These are phyloP conservation scores for Doryteuthis pealeii DNA, from an alignment of 1,140 invertebrate species.

Conservation along the genomic window DNA sequence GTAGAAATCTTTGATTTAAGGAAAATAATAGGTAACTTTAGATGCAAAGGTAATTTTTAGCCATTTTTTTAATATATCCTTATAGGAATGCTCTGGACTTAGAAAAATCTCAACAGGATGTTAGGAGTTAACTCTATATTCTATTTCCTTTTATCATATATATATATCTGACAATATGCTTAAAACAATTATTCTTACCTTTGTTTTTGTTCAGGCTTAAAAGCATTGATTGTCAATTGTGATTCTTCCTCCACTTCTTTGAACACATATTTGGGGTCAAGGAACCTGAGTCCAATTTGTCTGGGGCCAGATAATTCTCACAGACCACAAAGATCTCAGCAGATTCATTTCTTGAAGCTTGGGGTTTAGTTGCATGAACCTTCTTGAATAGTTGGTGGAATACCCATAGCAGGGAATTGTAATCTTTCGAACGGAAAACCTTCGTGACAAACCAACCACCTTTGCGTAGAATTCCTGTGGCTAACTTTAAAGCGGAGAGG, in stretches of 20 bases:
- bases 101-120: too few species aligned
- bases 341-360: conserved; percentile 96
- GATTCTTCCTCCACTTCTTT: conserved; percentile 82
- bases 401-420: conserved; percentile 91
- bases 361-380: conserved; percentile 93
- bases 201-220: conserved; percentile 56
- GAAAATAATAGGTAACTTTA: too few species aligned
- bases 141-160: too few species aligned
- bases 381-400: conserved; percentile 92
- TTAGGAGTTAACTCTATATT: too few species aligned
- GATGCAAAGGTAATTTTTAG: too few species aligned
- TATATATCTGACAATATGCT: too few species aligned
- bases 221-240: conserved; percentile 50
- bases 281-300: conserved; percentile 92
- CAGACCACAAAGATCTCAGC: conserved; percentile 99
- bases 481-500: conserved; percentile 88
- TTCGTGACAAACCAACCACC: conserved; percentile 99
- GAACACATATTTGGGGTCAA: conserved; percentile 95
- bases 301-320: conserved; percentile 89
- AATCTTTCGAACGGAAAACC: conserved; percentile 98
- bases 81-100: too few species aligned
- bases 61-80: too few species aligned
- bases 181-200: conserved; percentile 37
- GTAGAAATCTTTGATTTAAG: too few species aligned
- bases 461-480: conserved; percentile 85